Evolutionary conservation across 2,888 invertebrate species (phyloP), one percentile per base, ranked within the genome.

Genomic region (Torymus auratus): DNA sequence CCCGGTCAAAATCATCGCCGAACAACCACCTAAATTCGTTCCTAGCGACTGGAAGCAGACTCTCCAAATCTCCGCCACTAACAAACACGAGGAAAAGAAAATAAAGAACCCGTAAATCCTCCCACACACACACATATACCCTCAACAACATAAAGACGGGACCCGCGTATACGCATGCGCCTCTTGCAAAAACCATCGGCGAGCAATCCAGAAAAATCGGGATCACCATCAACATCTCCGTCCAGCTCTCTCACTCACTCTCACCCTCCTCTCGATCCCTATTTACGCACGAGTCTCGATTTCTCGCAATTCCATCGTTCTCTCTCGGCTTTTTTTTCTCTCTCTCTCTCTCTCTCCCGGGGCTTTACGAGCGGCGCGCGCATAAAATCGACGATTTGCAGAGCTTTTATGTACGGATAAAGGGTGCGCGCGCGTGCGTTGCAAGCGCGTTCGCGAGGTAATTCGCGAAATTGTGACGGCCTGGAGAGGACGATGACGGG

Each of bases 191-290:
- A 58, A 41, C 41, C 15, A 13, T 20, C 23, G 61, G 11, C 61
- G 2, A 17, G 11, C 12, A 58, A 50, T 70, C 70, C 50, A 70
- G 70, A 41, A 41, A 41, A 41, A 41, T 41, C 64, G 62, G 64
- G 73, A 64, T 73, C 73, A 73, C 62, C 73, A 64, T 73, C 73
- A 73, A 73, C 73, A 73, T 62, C 41, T 62, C n/a, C 13, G 14
- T 13, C 15, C 61, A 20, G 13, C 11, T 15, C 28, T 41, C 23
- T 11, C 23, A 52, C 41, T 41, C 41, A 7, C 41, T 41, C 41
- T 41, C 23, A 14, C 12, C 20, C 11, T n/a, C 14, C 1, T 11
- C 61, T 20, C 56, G 14, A 14, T 65, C 23, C 58, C n/a, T 52
- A 14, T 71, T 41, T 41, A 41, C 41, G 41, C 41, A 10, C 23